A percentile compares a stretch with the other conserved stretches of the same genome.
Conservation (phyloP, 2,797 vertebrate genomes). For the Trichosurus vulpecula region DNA sequence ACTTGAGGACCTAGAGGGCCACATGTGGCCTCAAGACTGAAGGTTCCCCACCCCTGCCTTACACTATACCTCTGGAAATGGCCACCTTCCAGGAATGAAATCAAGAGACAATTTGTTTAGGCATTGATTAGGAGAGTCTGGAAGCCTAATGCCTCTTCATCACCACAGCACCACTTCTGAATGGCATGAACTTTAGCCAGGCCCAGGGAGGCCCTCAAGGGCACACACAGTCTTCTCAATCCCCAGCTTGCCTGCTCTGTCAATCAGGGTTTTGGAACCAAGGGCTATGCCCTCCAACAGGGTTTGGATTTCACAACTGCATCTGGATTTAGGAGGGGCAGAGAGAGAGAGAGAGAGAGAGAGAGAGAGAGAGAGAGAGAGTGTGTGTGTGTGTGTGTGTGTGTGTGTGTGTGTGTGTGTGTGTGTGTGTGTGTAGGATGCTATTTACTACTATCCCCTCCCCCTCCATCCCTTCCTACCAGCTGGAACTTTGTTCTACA, state of each 20-base stretch:
- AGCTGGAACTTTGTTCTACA: conserved; percentile 74
- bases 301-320: conserved; percentile 70
- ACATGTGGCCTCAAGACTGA: too few species aligned
- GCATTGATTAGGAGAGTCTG: neutral
- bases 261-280: conserved; percentile 1
- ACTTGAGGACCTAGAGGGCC: too few species aligned
- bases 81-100: neutral
- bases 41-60: too few species aligned
- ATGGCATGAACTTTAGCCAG: neutral
- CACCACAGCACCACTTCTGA: neutral
- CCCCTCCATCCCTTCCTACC: conserved; percentile 60
- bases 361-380: too few species aligned
- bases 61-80: neutral
- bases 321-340: conserved; percentile 67
- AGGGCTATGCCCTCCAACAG: conserved; percentile 64
- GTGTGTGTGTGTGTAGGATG: neutral
- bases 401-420: too few species aligned
- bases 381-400: too few species aligned
- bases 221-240: neutral
- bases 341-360: neutral
- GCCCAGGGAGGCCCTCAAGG: neutral
- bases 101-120: neutral
- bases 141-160: neutral
- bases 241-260: neutral
- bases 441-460: conserved; percentile 56